phyloP scores from a whole-genome alignment of 2,888 invertebrate genomes.

The Rhorus exstirpatorius region DNA sequence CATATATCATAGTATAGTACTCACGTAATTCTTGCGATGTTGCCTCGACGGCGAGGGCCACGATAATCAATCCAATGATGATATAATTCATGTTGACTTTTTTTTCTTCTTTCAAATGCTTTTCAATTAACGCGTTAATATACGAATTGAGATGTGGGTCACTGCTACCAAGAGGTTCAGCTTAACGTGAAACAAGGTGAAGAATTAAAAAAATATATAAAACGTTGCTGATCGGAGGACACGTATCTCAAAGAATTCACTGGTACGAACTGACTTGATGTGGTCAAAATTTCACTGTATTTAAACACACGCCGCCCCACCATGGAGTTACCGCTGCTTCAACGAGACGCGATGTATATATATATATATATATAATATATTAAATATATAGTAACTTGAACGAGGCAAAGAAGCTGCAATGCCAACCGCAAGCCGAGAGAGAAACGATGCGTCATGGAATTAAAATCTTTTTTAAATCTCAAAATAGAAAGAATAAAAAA shows the following conservation, averaged over 20 bases:
- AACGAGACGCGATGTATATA: too few relatives aligned
- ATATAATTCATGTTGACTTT: slow-evolving; percentile 24
- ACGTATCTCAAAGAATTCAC: slow-evolving; percentile 10
- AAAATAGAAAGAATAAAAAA: too few relatives aligned
- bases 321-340: too few relatives aligned
- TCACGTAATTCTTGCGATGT: slow-evolving; percentile 59
- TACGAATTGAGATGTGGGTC: not conserved
- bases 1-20: slow-evolving; percentile 20
- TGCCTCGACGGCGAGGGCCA: slow-evolving; percentile 17
- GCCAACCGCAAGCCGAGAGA: too few relatives aligned
- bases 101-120: not conserved
- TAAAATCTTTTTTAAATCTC: too few relatives aligned
- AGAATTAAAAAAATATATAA: not conserved
- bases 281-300: slow-evolving; percentile 79
- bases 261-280: slow-evolving; percentile 76
- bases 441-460: too few relatives aligned
- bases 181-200: not conserved
- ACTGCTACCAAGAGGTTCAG: not conserved
- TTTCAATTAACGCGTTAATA: not conserved
- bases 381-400: too few relatives aligned
- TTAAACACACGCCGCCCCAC: slow-evolving; percentile 79
- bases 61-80: slow-evolving; percentile 48
- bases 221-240: not conserved
- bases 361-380: too few relatives aligned
- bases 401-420: too few relatives aligned